These are phyloP conservation scores for Nephrotoma guestfalica DNA, from an alignment of 2,888 invertebrate genomes.

Conservation along the genomic window DNA sequence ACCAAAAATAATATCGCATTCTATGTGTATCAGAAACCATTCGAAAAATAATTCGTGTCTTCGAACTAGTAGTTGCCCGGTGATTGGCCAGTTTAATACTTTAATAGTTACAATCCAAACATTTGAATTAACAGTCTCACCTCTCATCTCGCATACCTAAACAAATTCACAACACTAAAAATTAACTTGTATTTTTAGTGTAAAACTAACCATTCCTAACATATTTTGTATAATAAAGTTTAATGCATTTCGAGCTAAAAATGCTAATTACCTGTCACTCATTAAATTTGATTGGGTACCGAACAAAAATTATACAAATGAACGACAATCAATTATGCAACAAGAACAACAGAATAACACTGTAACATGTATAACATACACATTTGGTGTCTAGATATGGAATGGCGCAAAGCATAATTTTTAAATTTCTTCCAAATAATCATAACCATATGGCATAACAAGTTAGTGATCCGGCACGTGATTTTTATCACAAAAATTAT, in stretches of 20 bases:
- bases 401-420: not conserved
- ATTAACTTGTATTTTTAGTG: too few relatives aligned
- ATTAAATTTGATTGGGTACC: not conserved
- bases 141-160: too few relatives aligned
- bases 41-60: too few relatives aligned
- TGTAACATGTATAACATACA: not conserved
- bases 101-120: too few relatives aligned
- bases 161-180: too few relatives aligned
- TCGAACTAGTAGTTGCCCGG: too few relatives aligned
- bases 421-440: not conserved
- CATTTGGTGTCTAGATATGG: not conserved
- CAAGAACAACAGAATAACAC: not conserved
- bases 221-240: not conserved
- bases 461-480: not conserved
- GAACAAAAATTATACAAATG: not conserved
- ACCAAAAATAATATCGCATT: too few relatives aligned
- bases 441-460: not conserved
- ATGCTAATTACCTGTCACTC: not conserved
- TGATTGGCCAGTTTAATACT: too few relatives aligned
- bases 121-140: too few relatives aligned
- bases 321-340: not conserved
- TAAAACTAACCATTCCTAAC: not conserved
- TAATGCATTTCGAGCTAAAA: not conserved
- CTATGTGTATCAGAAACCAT: too few relatives aligned
- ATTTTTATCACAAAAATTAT: not conserved